phyloP scores from a whole-genome alignment of 2,888 invertebrate species.

The Nesidiocoris tenuis region DNA sequence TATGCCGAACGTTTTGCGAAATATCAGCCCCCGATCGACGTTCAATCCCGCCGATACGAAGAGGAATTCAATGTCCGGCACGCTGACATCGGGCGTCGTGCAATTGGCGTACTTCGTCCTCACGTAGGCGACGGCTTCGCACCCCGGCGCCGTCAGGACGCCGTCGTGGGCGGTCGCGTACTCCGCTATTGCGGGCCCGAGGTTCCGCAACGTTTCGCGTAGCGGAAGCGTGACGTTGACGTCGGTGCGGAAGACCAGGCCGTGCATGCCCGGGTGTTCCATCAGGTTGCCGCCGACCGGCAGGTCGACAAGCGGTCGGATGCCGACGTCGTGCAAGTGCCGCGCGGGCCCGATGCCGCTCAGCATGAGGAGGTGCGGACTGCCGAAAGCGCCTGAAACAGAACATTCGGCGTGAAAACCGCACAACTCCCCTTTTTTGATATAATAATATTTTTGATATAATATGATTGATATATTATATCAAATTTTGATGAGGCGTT shows the following conservation, averaged over 20 bases:
- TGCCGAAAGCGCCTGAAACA: conserved; percentile 69
- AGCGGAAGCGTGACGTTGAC: conserved; percentile 31
- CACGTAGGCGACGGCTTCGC: conserved; percentile 57
- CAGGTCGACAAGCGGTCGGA: conserved; percentile 61
- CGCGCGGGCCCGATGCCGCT: conserved; percentile 69
- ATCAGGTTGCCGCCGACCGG: conserved; percentile 64
- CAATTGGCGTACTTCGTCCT: conserved; percentile 54
- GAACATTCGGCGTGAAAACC: too few species aligned
- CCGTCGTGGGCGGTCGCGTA: conserved; percentile 49
- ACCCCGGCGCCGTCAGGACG: conserved; percentile 55
- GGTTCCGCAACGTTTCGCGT: conserved; percentile 10
- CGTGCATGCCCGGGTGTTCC: conserved; percentile 57
- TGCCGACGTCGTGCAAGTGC: conserved; percentile 60
- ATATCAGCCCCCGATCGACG: conserved; percentile 49
- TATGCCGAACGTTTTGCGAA: conserved; percentile 51
- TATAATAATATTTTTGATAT: too few species aligned
- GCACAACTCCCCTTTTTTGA: too few species aligned
- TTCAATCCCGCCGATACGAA: conserved; percentile 50
- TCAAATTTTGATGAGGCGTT: too few species aligned
- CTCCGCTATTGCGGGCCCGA: conserved; percentile 17
- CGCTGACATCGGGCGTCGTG: conserved; percentile 51
- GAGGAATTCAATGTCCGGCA: conserved; percentile 52
- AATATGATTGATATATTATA: too few species aligned
- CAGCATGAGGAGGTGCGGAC: conserved; percentile 80
- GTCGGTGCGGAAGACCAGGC: conserved; percentile 51